A percentile compares a stretch with the other conserved stretches of the same genome.
Evolutionary conservation across 2,113 vertebrate genomes (phyloP).

Genomic region (Phylloscopus trochilus): DNA sequence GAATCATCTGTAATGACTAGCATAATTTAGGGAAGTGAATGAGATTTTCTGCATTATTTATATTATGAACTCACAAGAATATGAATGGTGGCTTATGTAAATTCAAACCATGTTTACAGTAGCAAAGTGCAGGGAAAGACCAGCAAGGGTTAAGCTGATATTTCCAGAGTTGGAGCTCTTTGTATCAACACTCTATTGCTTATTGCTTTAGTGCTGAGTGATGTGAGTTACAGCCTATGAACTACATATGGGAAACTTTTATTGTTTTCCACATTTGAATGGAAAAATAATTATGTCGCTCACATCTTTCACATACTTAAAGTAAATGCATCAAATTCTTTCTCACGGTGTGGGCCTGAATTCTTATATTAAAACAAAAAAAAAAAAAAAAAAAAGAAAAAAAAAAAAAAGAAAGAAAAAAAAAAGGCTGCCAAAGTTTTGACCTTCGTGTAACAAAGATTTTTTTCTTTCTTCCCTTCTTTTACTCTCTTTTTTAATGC

Average conservation of each 20-base stretch:
- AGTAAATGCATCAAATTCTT: constrained; percentile 69
- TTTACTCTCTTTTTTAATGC: constrained; percentile 27
- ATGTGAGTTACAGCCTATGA: constrained; percentile 61
- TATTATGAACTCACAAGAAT: constrained; percentile 68
- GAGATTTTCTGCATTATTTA: constrained; percentile 79
- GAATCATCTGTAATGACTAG: constrained; percentile 79
- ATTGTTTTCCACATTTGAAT: constrained; percentile 72
- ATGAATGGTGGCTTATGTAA: constrained; percentile 73
- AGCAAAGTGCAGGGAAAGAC: constrained; percentile 48
- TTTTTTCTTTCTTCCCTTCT: not conserved
- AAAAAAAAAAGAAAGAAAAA: not conserved
- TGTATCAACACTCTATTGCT: constrained; percentile 59
- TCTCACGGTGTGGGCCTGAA: constrained; percentile 64
- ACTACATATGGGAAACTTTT: constrained; percentile 65
- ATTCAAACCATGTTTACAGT: constrained; percentile 69
- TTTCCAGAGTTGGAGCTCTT: constrained; percentile 60
- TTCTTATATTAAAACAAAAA: constrained; percentile 53
- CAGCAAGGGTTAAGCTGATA: constrained; percentile 62
- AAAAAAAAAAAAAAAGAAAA: constrained; percentile 28
- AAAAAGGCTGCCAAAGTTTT: constrained; percentile 60
- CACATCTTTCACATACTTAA: constrained; percentile 63
- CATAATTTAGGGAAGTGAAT: constrained; percentile 76
- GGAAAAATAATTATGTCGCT: constrained; percentile 71
- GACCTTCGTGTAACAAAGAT: constrained; percentile 41
- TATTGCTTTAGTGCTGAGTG: constrained; percentile 60